Evolutionary conservation across 2,888 invertebrate species (phyloP), one percentile per base, ranked within the genome.

Genomic region (Plusia festucae): DNA sequence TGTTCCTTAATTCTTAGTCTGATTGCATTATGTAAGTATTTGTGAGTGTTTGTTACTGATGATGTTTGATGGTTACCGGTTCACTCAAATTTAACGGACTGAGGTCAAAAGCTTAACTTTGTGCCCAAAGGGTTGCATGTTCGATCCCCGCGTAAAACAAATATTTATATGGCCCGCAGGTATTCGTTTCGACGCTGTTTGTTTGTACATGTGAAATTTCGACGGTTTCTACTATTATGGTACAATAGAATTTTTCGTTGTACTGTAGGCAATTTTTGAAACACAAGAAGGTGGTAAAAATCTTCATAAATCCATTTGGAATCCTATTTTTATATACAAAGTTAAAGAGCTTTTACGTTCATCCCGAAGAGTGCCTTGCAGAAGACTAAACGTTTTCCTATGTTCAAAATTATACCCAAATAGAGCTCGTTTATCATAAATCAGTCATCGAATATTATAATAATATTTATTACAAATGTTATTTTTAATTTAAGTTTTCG

Each of bases 91-190:
- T 49, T 7, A 18, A 11, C 20, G 2, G 18, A 18, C 20, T 0
- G 16, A 20, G 20, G 46, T 9, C 46, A 9, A n/a, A 40, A 40
- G 46, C 46, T 49, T 49, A 49, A 20, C 46, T 49, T 49, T 49
- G 46, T 49, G 46, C 46, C 46, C 46, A 49, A 20, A 49, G 46
- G 46, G 46, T 49, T 49, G 18, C 46, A 20, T 20, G 46, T 49
- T 49, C 46, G 46, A 49, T 49, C 46, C 46, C 46, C 46, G 11
- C 46, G 46, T 49, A 11, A 20, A 49, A 49, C 46, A 49, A 49
- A 49, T 49, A 49, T 49, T 49, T 49, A 20, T 18, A 49, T 49
- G 46, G 46, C 46, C 46, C 46, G 46, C 46, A 49, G 46, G 18
- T 49, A 49, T 49, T 20, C 46, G 46, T 49, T 49, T 46, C 20